phyloP scores from a whole-genome alignment of 2,888 invertebrate genomes.

The Agapostemon virescens region DNA sequence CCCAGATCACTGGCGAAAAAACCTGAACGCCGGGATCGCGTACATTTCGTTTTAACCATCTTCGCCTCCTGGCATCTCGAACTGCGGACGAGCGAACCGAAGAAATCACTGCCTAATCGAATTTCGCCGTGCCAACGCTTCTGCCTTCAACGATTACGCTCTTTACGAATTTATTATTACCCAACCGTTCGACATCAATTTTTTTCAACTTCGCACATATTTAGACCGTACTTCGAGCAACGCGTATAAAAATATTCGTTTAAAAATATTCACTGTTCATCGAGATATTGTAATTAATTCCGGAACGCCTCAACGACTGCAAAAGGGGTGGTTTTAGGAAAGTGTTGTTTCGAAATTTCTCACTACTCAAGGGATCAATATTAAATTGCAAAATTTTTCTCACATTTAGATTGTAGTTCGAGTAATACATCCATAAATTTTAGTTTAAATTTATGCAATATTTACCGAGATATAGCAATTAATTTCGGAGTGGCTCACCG shows the following conservation, averaged over 20 bases:
- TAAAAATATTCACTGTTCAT: background rate
- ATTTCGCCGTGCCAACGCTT: slow-evolving; percentile 9
- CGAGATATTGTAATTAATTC: background rate
- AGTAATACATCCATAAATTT: background rate
- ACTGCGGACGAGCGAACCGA: background rate
- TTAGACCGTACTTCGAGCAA: background rate
- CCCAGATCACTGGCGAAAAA: slow-evolving; percentile 4
- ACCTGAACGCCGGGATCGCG: background rate
- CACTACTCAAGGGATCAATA: background rate
- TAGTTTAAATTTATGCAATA: background rate
- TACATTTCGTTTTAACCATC: background rate
- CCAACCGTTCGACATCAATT: background rate
- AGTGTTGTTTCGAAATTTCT: background rate
- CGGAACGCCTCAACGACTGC: background rate
- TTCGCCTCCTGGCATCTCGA: background rate
- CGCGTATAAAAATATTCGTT: background rate
- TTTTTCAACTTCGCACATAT: background rate
- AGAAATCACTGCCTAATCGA: slow-evolving; percentile 33
- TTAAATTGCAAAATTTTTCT: background rate
- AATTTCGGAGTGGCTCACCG: background rate
- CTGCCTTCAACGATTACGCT: slow-evolving; percentile 4
- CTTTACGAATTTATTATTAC: background rate
- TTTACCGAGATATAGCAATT: background rate
- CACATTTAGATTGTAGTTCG: background rate
- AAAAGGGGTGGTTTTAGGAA: background rate